A percentile compares a stretch with the other conserved stretches of the same genome.
Evolutionary conservation across 2,888 invertebrate genomes (phyloP).

Genomic region (Zhuqinia jingwanae): DNA sequence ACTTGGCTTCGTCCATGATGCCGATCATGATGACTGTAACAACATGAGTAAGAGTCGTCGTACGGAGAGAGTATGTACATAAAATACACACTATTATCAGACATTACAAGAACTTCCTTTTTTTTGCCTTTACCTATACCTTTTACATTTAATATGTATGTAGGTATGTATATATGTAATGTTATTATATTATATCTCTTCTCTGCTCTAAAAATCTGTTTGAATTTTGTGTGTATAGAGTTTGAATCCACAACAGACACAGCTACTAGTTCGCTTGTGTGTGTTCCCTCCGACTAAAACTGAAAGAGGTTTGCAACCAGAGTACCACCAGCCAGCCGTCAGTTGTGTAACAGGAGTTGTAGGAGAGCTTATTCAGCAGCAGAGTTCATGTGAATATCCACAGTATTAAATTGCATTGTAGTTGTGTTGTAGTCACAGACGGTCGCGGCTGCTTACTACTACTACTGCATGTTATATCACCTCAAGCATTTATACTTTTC

Average conservation of each 20-base stretch:
- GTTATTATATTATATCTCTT: background rate
- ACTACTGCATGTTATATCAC: conserved; percentile 6
- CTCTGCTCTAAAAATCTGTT: too few species aligned
- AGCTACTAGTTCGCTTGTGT: conserved; percentile 28
- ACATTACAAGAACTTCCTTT: conserved; percentile 37
- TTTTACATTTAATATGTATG: too few species aligned
- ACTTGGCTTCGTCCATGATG: conserved; percentile 67
- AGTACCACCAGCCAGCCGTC: background rate
- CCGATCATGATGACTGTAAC: conserved; percentile 58
- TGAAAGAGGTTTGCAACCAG: background rate
- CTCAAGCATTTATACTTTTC: conserved; percentile 19
- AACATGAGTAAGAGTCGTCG: conserved; percentile 55
- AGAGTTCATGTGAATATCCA: conserved; percentile 32
- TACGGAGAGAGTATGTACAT: conserved; percentile 54
- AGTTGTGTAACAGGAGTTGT: conserved; percentile 26
- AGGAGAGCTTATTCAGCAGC: conserved; percentile 29
- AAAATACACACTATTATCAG: conserved; percentile 37
- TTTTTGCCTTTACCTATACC: too few species aligned
- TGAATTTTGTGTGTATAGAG: conserved; percentile 32
- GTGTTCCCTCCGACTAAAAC: conserved; percentile 18
- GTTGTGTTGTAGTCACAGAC: background rate
- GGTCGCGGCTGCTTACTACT: conserved; percentile 5
- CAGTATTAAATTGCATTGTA: background rate
- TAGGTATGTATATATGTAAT: background rate
- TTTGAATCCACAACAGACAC: conserved; percentile 26